Evolutionary conservation across 2,113 vertebrate genomes (phyloP), one percentile per base, ranked within the genome.

Genomic region (Xiphophorus couchianus): DNA sequence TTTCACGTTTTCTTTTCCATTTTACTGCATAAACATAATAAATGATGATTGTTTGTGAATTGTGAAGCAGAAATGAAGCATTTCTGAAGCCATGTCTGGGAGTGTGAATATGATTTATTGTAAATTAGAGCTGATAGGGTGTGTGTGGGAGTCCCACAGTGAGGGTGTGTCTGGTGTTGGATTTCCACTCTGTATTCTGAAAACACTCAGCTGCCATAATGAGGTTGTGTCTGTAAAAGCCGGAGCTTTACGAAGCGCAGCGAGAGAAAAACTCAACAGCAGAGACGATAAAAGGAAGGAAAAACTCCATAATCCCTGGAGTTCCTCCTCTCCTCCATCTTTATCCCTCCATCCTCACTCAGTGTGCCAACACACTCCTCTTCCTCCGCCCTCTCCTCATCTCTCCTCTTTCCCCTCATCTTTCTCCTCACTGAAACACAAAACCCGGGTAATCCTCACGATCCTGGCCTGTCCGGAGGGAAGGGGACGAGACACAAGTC

Each of bases 381-480:
- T 62, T 33, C 31, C 6, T 44, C 74, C 19, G 1, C 35, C 77
- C 66, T 60, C 39, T 9, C 88, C 91, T 79, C 85, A 89, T 90
- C 85, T 73, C 84, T 66, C 78, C 31, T 78, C 82, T 78, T 83
- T 85, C 81, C 89, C 85, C 84, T 87, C 87, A 73, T 90, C 85
- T 86, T 85, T 86, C 90, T 78, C 68, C 37, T 81, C 1, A 17
- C 83, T 87, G 89, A 90, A 92, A 91, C 81, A 89, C 85, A 91
- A 92, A 92, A 88, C 88, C 91, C 85, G 81, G 80, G 88, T 89
- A 90, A 90, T 91, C 89, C 89, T 77, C 73, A 1, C 76, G 83
- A 88, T 89, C 83, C 86, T 15, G 65, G 79, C 70, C 81, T n/a
- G 88, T 83, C 83, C 77, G 1, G 81, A 78, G 84, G 84, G 90